These are phyloP conservation scores for Tapera naevia DNA, from an alignment of 2,797 vertebrate genomes.

Conservation along the genomic window DNA sequence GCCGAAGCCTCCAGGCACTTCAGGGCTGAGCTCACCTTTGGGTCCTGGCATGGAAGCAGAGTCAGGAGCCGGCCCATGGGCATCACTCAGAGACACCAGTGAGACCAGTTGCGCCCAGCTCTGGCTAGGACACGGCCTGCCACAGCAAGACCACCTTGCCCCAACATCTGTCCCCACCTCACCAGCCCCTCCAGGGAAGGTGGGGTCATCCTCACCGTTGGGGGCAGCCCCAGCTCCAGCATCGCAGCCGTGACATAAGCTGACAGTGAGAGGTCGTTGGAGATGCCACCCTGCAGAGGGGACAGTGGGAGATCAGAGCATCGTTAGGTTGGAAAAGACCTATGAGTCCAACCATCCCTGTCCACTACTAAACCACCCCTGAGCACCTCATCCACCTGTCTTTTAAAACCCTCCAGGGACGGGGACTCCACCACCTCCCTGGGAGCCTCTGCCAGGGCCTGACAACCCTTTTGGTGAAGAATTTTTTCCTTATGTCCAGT, in stretches of 20 bases:
- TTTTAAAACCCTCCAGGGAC: too few relatives aligned
- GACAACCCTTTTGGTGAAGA: too few relatives aligned
- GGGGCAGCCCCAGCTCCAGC: conserved; percentile 49
- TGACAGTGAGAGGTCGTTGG: not conserved
- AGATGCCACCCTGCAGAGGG: conserved; percentile 32
- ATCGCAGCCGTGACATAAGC: conserved; percentile 40
- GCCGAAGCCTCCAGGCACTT: conserved; percentile 71
- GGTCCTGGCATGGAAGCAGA: not conserved
- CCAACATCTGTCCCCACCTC: not conserved
- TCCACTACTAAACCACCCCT: too few relatives aligned
- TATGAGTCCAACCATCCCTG: too few relatives aligned
- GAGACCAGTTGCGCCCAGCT: too few relatives aligned
- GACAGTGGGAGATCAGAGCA: fast-evolving
- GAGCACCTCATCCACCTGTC: too few relatives aligned
- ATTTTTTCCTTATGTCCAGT: too few relatives aligned
- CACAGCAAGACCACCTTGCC: not conserved
- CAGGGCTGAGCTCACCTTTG: conserved; percentile 59
- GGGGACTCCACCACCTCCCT: too few relatives aligned
- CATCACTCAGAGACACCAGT: fast-evolving
- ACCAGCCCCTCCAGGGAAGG: not conserved
- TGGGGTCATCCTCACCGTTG: not conserved
- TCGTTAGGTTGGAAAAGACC: too few relatives aligned
- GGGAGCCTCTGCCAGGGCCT: too few relatives aligned
- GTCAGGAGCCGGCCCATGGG: not conserved
- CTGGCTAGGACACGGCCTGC: fast-evolving